Evolutionary conservation across 1,140 invertebrate species (phyloP), one percentile per base, ranked within the genome.

Genomic region (Acromyrmex charruanus): DNA sequence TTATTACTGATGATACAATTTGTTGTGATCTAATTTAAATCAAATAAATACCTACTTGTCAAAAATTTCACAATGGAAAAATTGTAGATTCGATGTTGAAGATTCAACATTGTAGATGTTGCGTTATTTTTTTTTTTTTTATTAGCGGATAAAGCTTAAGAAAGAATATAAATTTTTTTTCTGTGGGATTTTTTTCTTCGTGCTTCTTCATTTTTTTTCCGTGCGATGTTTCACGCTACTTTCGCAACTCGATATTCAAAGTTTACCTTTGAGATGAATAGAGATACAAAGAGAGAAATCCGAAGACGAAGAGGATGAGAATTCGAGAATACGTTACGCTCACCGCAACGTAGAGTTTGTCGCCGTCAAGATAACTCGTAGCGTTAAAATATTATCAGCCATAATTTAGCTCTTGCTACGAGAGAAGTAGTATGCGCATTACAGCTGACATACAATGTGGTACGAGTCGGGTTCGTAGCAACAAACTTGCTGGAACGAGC

Each of bases 321-420:
- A 44, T 44, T 16, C 49, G 49, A 16, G 49, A 14, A n/a, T 55
- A 25, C 9, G n/a, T 18, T 16, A 28, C 5, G 28, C 16, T n/a
- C 21, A 28, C 5, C 16, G 21, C 21, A 10, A 25, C 28, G 49
- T 3, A 16, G 28, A 39, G 31, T 39, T 49, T 55, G 31, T 55
- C 14, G 14, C 18, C n/a, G 28, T 72, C 31, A 12, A 72, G 66
- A 81, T 81, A 81, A 72, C 16, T 59, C 35, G 18, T 39, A n/a
- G 53, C 51, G 51, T 81, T 71, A 72, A 72, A 81, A 81, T 81
- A 81, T 81, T 58, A 72, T 72, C 35, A 58, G 51, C 12, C 21
- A 59, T 72, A 71, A 81, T 81, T 71, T 44, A 81, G 31, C n/a
- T 14, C 18, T 25, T 14, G 10, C 55, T 51, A 28, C 39, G 66